phyloP scores from a whole-genome alignment of 2,888 invertebrate species.

The Erebia epiphron region DNA sequence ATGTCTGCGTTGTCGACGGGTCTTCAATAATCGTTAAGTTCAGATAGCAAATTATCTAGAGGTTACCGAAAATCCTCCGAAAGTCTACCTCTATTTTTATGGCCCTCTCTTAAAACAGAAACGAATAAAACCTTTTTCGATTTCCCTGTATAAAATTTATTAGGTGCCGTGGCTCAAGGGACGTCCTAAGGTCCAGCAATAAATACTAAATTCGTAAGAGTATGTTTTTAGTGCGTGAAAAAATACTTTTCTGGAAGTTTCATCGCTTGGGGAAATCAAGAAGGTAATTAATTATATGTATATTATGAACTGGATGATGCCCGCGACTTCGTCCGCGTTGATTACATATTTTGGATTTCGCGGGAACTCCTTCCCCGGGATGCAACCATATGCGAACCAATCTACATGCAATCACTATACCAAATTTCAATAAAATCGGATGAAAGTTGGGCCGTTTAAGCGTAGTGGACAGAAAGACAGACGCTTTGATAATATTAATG shows the following conservation, averaged over 20 bases:
- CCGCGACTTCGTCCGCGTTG: too few relatives aligned
- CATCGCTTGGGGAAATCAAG: not conserved
- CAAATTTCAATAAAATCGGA: too few relatives aligned
- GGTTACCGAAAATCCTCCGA: not conserved
- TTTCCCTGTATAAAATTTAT: constrained; percentile 57
- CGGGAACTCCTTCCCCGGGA: too few relatives aligned
- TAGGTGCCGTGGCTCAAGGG: constrained; percentile 35
- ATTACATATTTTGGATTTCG: too few relatives aligned
- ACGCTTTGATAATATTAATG: too few relatives aligned
- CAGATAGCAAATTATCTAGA: constrained; percentile 4
- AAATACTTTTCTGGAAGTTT: constrained; percentile 16
- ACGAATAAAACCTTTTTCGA: constrained; percentile 49
- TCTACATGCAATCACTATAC: too few relatives aligned
- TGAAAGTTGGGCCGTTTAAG: too few relatives aligned
- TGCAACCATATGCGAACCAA: too few relatives aligned
- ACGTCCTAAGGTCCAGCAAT: constrained; percentile 22
- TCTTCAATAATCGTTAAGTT: constrained; percentile 6
- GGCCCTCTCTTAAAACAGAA: constrained; percentile 34
- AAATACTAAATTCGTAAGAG: constrained; percentile 34
- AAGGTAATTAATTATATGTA: too few relatives aligned
- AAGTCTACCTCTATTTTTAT: constrained; percentile 4
- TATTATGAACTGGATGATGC: too few relatives aligned
- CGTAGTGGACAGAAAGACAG: too few relatives aligned
- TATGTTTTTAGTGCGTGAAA: constrained; percentile 27
- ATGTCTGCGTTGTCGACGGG: not conserved